phyloP scores from a whole-genome alignment of 2,888 invertebrate genomes.

The Aporophyla nigra region DNA sequence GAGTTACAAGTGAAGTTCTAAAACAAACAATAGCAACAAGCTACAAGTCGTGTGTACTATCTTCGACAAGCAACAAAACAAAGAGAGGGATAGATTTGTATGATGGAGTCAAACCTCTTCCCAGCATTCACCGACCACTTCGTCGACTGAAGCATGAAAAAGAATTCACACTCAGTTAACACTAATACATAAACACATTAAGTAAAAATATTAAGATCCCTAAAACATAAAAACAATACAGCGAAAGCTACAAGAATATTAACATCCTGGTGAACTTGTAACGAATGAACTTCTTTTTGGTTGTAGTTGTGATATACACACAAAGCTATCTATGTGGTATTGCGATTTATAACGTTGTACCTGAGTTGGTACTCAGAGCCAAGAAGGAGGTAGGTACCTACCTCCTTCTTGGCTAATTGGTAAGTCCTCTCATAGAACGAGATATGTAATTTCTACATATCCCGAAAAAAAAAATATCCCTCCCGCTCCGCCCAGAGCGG shows the following conservation, averaged over 20 bases:
- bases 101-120: constrained; percentile 86
- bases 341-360: not conserved
- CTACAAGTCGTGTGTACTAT: constrained; percentile 73
- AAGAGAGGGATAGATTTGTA: constrained; percentile 67
- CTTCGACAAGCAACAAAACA: constrained; percentile 70
- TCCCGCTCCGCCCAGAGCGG: too few relatives aligned
- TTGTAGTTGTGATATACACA: not conserved
- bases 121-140: constrained; percentile 84
- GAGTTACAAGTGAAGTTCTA: constrained; percentile 45
- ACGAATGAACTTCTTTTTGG: not conserved
- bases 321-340: not conserved
- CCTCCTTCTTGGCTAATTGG: not conserved
- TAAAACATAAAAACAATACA: constrained; percentile 18
- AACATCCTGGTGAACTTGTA: constrained; percentile 13
- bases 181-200: constrained; percentile 47
- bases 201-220: constrained; percentile 6
- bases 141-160: constrained; percentile 90
- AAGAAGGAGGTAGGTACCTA: not conserved
- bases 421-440: not conserved
- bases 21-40: constrained; percentile 73
- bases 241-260: constrained; percentile 18
- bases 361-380: too few relatives aligned
- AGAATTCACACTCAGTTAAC: constrained; percentile 66
- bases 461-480: too few relatives aligned
- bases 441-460: too few relatives aligned